These are phyloP conservation scores for Castor canadensis DNA, from an alignment of 2,113 vertebrate genomes.

Conservation along the genomic window DNA sequence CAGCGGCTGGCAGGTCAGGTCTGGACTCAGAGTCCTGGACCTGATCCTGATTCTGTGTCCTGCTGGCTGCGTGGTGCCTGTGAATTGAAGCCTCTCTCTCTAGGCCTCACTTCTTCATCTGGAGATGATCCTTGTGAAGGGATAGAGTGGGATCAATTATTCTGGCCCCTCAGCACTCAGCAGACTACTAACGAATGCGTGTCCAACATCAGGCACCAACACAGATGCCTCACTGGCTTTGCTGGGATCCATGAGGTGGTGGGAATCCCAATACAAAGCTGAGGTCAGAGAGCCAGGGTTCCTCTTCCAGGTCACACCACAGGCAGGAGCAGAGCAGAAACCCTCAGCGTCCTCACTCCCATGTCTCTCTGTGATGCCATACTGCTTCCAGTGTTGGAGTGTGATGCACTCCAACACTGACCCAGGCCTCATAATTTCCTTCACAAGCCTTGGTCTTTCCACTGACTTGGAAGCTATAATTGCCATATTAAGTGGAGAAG, in stretches of 20 bases:
- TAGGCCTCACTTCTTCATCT: background rate
- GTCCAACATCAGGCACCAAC: fast-evolving
- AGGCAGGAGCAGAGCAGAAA: fast-evolving
- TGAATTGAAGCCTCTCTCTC: fast-evolving
- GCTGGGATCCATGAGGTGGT: fast-evolving
- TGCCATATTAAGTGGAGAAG: background rate
- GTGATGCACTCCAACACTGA: background rate
- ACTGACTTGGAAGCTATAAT: background rate
- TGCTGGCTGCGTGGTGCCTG: background rate
- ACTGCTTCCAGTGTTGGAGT: fast-evolving
- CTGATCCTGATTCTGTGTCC: background rate
- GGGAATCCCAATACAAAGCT: fast-evolving
- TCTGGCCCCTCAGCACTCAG: background rate
- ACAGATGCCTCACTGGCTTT: fast-evolving
- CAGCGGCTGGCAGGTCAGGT: fast-evolving
- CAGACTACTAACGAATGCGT: fast-evolving
- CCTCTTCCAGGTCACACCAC: background rate
- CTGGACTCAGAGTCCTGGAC: fast-evolving
- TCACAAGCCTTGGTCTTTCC: background rate
- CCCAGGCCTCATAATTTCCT: background rate
- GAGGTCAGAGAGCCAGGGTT: background rate
- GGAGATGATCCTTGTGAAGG: fast-evolving
- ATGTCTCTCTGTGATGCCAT: background rate
- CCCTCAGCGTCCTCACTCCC: background rate
- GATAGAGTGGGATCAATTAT: fast-evolving